Conservation (phyloP, 2,113 vertebrate species). For the Gallinago jamesoni region DNA sequence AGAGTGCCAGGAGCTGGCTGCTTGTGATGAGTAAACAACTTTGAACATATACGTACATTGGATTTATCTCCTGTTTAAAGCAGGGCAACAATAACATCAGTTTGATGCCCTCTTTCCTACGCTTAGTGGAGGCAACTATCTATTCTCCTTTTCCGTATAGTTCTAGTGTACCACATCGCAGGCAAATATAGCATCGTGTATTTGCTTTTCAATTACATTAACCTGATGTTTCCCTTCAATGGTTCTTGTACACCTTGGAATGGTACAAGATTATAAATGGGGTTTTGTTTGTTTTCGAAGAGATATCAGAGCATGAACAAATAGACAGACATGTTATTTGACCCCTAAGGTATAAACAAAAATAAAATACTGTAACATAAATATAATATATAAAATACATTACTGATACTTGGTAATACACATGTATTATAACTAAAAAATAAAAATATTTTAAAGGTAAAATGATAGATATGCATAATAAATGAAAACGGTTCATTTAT, state of each 20-base stretch:
- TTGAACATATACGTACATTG: rapidly evolving
- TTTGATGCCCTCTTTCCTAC: neutral
- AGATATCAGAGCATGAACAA: neutral
- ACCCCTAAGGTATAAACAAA: neutral
- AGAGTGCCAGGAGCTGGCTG: neutral
- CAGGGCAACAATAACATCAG: neutral
- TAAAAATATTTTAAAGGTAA: neutral
- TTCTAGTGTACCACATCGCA: neutral
- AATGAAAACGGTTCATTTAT: neutral
- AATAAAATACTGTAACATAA: neutral
- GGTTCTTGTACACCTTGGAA: neutral
- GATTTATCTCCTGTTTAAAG: neutral
- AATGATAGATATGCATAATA: neutral
- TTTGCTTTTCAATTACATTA: neutral
- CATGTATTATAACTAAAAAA: neutral
- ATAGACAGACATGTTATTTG: neutral
- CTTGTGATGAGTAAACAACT: neutral
- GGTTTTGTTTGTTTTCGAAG: neutral
- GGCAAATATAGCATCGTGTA: neutral
- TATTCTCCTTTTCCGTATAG: neutral
- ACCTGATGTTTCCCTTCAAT: neutral
- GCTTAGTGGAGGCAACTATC: neutral
- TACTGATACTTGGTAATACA: neutral
- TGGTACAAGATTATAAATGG: rapidly evolving
- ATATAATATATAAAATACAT: neutral